Base-by-base conservation (phyloP, 2,888 invertebrate genomes). In the Chirona hameri region DNA sequence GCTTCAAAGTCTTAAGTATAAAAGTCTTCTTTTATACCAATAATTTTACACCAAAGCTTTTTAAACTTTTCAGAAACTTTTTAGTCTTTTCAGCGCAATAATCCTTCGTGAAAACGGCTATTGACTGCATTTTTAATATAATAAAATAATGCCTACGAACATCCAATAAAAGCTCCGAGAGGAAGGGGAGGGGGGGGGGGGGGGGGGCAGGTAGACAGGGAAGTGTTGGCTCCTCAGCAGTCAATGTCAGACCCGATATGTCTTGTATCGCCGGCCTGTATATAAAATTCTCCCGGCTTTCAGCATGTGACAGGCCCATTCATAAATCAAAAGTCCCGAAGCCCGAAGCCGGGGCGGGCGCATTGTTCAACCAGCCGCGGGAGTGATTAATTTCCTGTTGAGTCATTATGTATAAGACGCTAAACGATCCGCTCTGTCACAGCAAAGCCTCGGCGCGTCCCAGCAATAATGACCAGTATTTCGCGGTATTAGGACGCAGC, bases 241-340 rank as follows among this genome's bases (percentile, higher is more conserved):
- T n/a, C 3, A 29, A 69, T 69, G 69, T 29, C 29, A 15, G 69
- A 3, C 27, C 0, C 29, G 29, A 15, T n/a, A 15, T 14, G 69
- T 29, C 57, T 21, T n/a, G 69, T 15, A 69, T 29, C 29, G 69
- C 69, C 27, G n/a, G 9, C 3, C 69, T 12, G 69, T 69, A 69
- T 69, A 69, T 69, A 29, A 69, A 29, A 69, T 29, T 69, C 69
- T n/a, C 14, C 29, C 29, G 29, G 29, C 69, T 29, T 69, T 69
- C 29, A 69, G 14, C 15, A 15, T 29, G 69, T 29, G 69, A 69
- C 69, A 15, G 69, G 69, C 29, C 29, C 15, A 69, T 69, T 69
- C 69, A 69, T 69, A 69, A 69, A 69, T 69, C 69, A 69, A 69
- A 69, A 69, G 69, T 69, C n/a, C 69, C 69, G 69, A 69, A 69